Conservation (phyloP, 2,113 vertebrate genomes). For the Tachycineta bicolor region DNA sequence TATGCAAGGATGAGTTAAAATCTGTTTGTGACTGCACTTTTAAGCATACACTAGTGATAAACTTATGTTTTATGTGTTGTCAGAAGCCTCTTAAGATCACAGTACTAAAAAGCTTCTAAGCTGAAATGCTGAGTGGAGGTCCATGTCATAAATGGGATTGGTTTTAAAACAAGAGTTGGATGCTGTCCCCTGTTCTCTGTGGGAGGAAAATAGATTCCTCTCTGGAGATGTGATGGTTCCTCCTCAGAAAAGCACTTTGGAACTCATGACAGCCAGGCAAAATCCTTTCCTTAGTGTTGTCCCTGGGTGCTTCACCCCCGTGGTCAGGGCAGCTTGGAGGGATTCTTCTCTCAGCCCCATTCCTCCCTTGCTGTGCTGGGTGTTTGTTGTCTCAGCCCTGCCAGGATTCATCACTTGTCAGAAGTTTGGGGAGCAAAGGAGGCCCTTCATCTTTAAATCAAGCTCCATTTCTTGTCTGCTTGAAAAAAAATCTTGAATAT, state of each 20-base stretch:
- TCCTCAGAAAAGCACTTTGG: not conserved
- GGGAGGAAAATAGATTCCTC: not conserved
- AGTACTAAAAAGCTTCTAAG: not conserved
- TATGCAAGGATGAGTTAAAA: not conserved
- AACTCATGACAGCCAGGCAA: not conserved
- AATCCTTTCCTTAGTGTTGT: not conserved
- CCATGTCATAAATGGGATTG: not conserved
- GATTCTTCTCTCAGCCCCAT: not conserved
- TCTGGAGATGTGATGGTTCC: not conserved
- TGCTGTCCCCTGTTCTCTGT: not conserved
- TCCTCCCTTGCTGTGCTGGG: not conserved
- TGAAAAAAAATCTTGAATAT: fast-evolving
- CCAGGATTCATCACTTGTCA: not conserved
- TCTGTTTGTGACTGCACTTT: not conserved
- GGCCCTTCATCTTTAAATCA: not conserved
- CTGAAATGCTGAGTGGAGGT: not conserved
- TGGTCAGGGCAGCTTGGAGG: fast-evolving
- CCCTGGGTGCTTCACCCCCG: not conserved
- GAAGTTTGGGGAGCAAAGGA: not conserved
- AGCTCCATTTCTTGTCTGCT: not conserved
- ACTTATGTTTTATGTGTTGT: not conserved
- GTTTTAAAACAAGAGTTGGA: not conserved
- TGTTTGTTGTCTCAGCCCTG: not conserved
- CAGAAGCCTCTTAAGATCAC: not conserved
- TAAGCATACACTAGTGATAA: not conserved